Conservation (phyloP, 1,140 invertebrate species). For the Bilobella aurantiaca region DNA sequence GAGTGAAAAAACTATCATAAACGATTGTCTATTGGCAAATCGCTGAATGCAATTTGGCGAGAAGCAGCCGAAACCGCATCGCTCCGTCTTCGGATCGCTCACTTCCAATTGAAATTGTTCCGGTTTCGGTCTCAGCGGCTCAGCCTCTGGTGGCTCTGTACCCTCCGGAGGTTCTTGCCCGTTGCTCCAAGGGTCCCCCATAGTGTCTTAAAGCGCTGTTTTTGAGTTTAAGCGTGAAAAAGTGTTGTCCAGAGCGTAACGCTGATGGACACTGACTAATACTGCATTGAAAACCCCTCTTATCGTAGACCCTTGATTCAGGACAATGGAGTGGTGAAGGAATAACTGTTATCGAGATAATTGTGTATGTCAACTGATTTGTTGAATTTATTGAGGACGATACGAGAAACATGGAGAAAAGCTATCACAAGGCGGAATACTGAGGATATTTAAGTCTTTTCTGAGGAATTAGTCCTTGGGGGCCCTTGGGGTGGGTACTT, state of each 20-base stretch:
- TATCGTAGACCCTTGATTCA: not conserved
- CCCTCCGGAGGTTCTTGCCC: too few relatives aligned
- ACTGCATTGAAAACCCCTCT: not conserved
- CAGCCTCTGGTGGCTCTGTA: not conserved
- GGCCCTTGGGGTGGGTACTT: too few relatives aligned
- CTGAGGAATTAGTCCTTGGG: not conserved
- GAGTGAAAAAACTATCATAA: slow-evolving; percentile 70
- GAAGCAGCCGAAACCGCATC: slow-evolving; percentile 59
- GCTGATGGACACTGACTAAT: too few relatives aligned
- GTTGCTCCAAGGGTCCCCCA: too few relatives aligned
- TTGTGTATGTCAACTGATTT: not conserved
- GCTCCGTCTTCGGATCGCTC: slow-evolving; percentile 42
- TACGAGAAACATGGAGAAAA: not conserved
- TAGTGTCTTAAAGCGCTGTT: too few relatives aligned
- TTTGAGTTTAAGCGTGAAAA: too few relatives aligned
- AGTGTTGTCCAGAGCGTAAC: too few relatives aligned
- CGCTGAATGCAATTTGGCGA: slow-evolving; percentile 58
- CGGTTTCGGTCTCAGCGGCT: not conserved
- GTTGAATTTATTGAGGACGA: not conserved
- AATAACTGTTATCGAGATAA: not conserved
- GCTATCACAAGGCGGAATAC: not conserved
- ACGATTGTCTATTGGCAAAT: slow-evolving; percentile 78
- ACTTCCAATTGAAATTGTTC: not conserved
- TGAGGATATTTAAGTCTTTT: not conserved
- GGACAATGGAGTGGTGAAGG: not conserved